Base-by-base conservation (phyloP, 92 coral and sea anemone species). In the Porites evermanni region DNA sequence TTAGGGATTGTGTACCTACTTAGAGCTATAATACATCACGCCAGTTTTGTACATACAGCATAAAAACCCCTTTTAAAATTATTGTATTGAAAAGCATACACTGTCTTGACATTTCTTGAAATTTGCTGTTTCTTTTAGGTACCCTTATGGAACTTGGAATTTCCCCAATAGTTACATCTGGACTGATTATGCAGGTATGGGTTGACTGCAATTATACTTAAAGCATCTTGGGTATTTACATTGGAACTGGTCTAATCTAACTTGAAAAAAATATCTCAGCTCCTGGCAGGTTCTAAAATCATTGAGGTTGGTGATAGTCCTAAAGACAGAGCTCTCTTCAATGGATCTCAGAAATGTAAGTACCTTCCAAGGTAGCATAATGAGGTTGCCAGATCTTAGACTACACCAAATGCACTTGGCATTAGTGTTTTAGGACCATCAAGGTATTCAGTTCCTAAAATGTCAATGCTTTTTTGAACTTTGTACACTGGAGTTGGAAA, bases 301-400 rank as follows among this genome's bases (percentile, higher is more conserved):
- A 97, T 97, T 89, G 99, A 97, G 88, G 99, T 97, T 79, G 99
- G 99, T 67, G 99, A 97, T 82, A 93, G 97, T 82, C 98, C 98
- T 3, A 97, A 97, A 87, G 99, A 97, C 81, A 92, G 99, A 87
- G 99, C 99, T 52, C 93, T 97, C 32, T 96, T 97, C 71, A 97
- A 97, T 93, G 99, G 99, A 74, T 95, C 99, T 52, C 99, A 97
- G 79, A 97, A 97, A 79, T 97, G 99, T 97, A 90, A 89, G 98
- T 91, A 73, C 56, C 24, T 44, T 7, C 47, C 47, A 38, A 38
- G 47, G 47, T 38, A 38, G 47, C 47, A 4, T 38, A 38, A 38
- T 38, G 6, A 38, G 47, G 47, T 38, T 38, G 6, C 47, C 6
- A 38, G 47, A 38, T 38, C 47, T 38, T 4, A 38, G 47, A 38